Conservation (phyloP, 2,113 vertebrate species). For the Fregetta grallaria region DNA sequence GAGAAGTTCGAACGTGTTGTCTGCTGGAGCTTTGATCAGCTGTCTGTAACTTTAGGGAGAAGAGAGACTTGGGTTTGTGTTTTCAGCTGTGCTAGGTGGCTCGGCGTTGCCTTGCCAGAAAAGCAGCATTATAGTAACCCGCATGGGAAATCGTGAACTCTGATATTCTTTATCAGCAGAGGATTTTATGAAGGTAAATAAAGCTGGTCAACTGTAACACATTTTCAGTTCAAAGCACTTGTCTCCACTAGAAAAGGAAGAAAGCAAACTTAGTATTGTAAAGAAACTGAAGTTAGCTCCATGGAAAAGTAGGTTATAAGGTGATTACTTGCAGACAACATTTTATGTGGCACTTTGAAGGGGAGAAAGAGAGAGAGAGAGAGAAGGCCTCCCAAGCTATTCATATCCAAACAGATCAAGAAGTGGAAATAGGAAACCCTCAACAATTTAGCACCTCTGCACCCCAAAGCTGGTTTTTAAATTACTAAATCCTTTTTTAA, state of each 20-base stretch:
- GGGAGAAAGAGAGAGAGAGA: not conserved
- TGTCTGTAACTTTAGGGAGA: not conserved
- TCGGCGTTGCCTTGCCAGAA: not conserved
- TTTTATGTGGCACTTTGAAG: not conserved
- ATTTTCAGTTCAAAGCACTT: not conserved
- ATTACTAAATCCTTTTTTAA: not conserved
- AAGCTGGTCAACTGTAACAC: not conserved
- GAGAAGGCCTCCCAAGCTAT: not conserved
- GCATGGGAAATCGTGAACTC: not conserved
- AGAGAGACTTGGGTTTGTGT: not conserved
- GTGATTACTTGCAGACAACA: not conserved
- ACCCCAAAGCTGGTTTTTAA: not conserved
- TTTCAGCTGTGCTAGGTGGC: not conserved
- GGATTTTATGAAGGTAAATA: not conserved
- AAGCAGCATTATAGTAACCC: not conserved
- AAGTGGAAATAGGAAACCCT: not conserved
- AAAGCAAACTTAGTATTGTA: not conserved
- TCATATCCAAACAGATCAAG: not conserved
- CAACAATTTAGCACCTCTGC: not conserved
- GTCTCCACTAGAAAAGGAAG: not conserved
- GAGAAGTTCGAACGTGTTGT: conserved; percentile 3
- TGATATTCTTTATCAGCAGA: not conserved
- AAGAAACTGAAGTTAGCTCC: not conserved
- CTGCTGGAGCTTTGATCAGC: conserved; percentile 3
- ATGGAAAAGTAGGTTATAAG: not conserved